Percentiles rank a stretch among this genome's conserved stretches.
phyloP scores from a whole-genome alignment of 2,113 vertebrate genomes.

The Myotis brandtii region DNA sequence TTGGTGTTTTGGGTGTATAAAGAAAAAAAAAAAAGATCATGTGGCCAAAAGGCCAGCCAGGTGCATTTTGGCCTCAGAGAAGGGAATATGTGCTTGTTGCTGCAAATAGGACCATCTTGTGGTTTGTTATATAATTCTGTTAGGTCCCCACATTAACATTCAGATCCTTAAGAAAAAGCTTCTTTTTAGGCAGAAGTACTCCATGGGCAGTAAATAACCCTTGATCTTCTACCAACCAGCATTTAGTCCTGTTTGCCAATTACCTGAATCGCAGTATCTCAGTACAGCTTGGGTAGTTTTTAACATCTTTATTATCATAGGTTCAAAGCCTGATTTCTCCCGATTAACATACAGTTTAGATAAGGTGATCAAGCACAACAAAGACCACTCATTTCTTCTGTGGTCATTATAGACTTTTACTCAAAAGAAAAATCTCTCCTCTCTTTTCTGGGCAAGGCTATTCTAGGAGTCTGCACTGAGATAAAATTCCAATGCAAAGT shows the following conservation, averaged over 20 bases:
- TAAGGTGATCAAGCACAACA: constrained; percentile 69
- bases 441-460: constrained; percentile 6
- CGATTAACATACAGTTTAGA: constrained; percentile 31
- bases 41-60: not conserved
- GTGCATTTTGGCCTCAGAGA: constrained; percentile 22
- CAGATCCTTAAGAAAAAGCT: constrained; percentile 69
- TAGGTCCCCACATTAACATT: constrained; percentile 75
- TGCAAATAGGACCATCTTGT: constrained; percentile 70
- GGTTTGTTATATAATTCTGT: constrained; percentile 61
- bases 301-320: constrained; percentile 77
- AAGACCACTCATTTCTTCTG: constrained; percentile 47
- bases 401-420: constrained; percentile 8
- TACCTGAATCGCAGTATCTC: constrained; percentile 82
- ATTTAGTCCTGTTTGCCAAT: constrained; percentile 83
- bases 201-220: constrained; percentile 82
- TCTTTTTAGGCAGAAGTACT: constrained; percentile 80
- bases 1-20: not conserved
- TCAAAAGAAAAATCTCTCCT: constrained; percentile 25
- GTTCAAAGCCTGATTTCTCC: constrained; percentile 31
- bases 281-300: constrained; percentile 74
- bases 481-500: constrained; percentile 60
- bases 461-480: constrained; percentile 29
- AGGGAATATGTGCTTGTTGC: constrained; percentile 65
- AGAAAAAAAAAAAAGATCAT: not conserved
- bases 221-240: constrained; percentile 81